These are phyloP conservation scores for Brenthis ino DNA, from an alignment of 2,888 invertebrate species.

Conservation along the genomic window DNA sequence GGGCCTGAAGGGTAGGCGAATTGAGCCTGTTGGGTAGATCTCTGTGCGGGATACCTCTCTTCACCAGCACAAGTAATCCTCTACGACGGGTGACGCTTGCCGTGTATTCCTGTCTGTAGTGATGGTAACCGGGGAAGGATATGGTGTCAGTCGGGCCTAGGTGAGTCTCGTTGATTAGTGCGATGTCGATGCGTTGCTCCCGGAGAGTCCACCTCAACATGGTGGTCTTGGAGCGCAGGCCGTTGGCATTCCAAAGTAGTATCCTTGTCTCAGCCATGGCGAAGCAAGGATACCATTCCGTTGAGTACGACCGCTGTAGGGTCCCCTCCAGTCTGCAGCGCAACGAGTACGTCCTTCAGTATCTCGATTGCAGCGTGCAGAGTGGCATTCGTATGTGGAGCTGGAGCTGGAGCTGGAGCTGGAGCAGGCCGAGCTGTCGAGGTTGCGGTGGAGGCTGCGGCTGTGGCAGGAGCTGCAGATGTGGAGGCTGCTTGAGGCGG, in stretches of 20 bases:
- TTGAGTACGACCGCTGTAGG: not conserved
- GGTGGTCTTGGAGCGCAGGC: not conserved
- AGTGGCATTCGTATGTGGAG: not conserved
- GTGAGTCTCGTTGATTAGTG: not conserved
- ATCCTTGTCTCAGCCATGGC: not conserved
- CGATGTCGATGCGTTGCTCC: not conserved
- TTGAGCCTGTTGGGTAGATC: not conserved
- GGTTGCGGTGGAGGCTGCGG: not conserved
- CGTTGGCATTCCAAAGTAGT: not conserved
- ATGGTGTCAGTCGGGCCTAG: too few species aligned
- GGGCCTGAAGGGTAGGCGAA: slow-evolving; percentile 11
- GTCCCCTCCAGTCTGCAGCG: not conserved
- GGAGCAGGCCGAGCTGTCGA: too few species aligned
- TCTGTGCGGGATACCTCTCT: slow-evolving; percentile 28
- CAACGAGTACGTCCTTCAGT: not conserved
- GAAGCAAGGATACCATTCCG: not conserved
- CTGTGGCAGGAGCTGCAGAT: not conserved
- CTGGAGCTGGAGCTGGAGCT: not conserved
- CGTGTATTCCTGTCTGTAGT: not conserved
- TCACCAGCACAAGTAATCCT: slow-evolving; percentile 30
- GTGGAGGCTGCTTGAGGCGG: too few species aligned
- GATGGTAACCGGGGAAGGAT: not conserved
- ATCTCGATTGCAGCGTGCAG: not conserved
- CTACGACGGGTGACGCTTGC: fast-evolving
- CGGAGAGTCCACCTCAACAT: not conserved